Evolutionary conservation across 2,797 vertebrate genomes (phyloP).

Genomic region (Cirrhinus molitorella): DNA sequence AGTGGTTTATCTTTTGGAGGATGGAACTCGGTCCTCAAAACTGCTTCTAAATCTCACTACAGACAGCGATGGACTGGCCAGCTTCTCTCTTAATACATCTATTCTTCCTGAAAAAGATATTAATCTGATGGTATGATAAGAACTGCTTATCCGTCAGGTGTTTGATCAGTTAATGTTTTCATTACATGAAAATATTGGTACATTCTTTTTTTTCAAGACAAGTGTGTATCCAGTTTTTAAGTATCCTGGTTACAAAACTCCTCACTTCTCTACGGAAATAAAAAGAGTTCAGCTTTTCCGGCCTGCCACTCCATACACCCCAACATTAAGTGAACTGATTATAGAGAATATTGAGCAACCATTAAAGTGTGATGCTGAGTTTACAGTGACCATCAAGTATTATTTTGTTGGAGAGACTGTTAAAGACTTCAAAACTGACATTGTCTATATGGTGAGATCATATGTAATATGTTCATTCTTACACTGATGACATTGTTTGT

Average conservation of each 20-base stretch:
- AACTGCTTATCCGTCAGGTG: neutral
- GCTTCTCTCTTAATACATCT: conserved; percentile 66
- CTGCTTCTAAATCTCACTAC: conserved; percentile 71
- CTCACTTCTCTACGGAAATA: neutral
- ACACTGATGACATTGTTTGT: no score
- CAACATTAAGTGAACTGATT: conserved; percentile 66
- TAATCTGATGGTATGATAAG: conserved; percentile 20
- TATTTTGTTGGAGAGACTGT: conserved; percentile 65
- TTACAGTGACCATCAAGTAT: conserved; percentile 66
- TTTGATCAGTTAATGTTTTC: neutral
- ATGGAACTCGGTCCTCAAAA: neutral
- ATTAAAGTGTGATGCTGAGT: conserved; percentile 66
- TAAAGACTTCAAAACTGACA: conserved; percentile 44
- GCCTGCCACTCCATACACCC: conserved; percentile 49
- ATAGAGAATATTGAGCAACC: conserved; percentile 54
- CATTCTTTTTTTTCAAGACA: neutral
- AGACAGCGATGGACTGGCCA: conserved; percentile 65
- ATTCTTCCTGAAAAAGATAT: conserved; percentile 2
- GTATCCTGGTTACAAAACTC: rapidly evolving
- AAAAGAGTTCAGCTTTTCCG: neutral
- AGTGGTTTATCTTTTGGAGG: conserved; percentile 66
- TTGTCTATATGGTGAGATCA: conserved; percentile 75
- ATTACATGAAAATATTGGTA: neutral
- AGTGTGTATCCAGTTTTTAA: neutral
- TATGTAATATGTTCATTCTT: neutral